Evolutionary conservation across 1,140 invertebrate species (phyloP).

Genomic region (Chrysoperla carnea): DNA sequence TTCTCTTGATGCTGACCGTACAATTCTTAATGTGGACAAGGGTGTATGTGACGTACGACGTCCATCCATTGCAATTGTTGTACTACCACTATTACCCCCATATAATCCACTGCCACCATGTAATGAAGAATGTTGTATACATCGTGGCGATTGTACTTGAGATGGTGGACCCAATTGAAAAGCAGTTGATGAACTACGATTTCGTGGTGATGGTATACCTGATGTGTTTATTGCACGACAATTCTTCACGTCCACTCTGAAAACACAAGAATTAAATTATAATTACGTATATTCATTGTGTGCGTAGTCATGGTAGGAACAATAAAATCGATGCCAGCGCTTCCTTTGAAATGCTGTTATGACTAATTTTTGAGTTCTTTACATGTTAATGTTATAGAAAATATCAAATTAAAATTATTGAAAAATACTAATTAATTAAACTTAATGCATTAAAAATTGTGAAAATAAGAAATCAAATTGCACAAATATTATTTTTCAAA

Average conservation of each 20-base stretch:
- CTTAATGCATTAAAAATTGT: too few relatives aligned
- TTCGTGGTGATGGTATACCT: conserved; percentile 19
- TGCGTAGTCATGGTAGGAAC: too few relatives aligned
- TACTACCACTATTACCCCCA: conserved; percentile 11
- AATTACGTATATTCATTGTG: too few relatives aligned
- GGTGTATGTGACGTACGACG: conserved; percentile 56
- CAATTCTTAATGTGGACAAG: conserved; percentile 49
- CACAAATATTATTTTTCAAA: too few relatives aligned
- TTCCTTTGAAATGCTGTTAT: too few relatives aligned
- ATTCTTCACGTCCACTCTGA: conserved; percentile 31
- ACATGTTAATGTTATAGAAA: too few relatives aligned
- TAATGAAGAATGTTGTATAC: conserved; percentile 5
- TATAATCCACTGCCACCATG: not conserved
- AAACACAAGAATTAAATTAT: conserved; percentile 20
- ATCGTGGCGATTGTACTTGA: conserved; percentile 12
- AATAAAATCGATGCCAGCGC: too few relatives aligned
- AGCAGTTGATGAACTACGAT: conserved; percentile 34
- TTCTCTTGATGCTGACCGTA: conserved; percentile 54
- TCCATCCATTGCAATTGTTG: conserved; percentile 34
- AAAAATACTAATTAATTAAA: too few relatives aligned
- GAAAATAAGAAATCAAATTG: too few relatives aligned
- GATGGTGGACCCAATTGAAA: conserved; percentile 35
- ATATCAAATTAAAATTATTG: too few relatives aligned
- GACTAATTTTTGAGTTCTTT: too few relatives aligned
- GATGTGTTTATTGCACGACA: conserved; percentile 25